A percentile compares a stretch with the other conserved stretches of the same genome.
phyloP scores from a whole-genome alignment of 92 coral and sea anemone genomes.

The Isaurus tuberculatus region DNA sequence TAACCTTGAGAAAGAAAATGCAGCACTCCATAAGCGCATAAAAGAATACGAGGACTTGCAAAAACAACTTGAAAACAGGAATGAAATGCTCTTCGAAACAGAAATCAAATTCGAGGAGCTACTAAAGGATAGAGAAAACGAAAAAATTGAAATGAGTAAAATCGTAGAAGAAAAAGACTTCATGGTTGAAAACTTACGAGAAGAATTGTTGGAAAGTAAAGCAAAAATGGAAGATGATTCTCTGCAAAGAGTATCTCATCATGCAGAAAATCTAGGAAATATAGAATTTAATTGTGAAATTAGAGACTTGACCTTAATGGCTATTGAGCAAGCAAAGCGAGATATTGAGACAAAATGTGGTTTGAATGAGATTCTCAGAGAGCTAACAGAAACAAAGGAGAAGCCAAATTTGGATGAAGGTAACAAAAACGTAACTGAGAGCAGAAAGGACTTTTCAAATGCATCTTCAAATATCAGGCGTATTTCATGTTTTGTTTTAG shows the following conservation, averaged over 20 bases:
- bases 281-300: conserved; percentile 1
- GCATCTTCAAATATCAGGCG: neutral
- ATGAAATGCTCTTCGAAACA: conserved; percentile 40
- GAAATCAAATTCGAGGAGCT: conserved; percentile 52
- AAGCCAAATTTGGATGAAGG: neutral
- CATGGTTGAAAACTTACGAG: conserved; percentile 47
- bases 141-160: conserved; percentile 38
- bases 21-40: conserved; percentile 43
- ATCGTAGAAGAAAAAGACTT: conserved; percentile 56
- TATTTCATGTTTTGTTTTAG: neutral
- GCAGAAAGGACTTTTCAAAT: neutral
- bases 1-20: conserved; percentile 36
- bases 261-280: conserved; percentile 26
- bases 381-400: conserved; percentile 43
- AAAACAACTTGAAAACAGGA: conserved; percentile 47
- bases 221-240: conserved; percentile 57
- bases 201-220: conserved; percentile 56
- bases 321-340: conserved; percentile 55
- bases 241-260: conserved; percentile 34
- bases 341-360: conserved; percentile 54
- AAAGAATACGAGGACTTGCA: conserved; percentile 57
- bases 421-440: neutral
- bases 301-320: conserved; percentile 33
- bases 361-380: conserved; percentile 41
- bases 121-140: conserved; percentile 45